phyloP scores from a whole-genome alignment of 2,113 vertebrate species.

The Uria aalge region DNA sequence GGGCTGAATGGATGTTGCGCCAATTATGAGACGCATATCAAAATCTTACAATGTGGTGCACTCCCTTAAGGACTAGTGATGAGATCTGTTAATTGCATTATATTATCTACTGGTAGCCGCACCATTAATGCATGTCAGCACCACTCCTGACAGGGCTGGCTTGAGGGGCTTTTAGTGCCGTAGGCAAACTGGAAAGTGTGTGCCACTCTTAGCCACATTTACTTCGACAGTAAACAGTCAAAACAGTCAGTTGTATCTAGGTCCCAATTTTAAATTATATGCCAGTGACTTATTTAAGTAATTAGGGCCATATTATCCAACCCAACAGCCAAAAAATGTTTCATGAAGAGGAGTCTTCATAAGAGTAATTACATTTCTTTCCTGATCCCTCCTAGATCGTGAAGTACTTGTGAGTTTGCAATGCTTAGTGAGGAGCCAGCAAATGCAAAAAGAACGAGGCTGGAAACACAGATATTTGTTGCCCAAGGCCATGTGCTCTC shows the following conservation, averaged over 20 bases:
- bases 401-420: neutral
- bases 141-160: constrained; percentile 53
- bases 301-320: neutral
- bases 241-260: constrained; percentile 11
- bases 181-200: constrained; percentile 49
- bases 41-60: neutral
- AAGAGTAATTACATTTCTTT: neutral
- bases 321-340: neutral
- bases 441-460: neutral
- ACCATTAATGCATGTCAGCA: constrained; percentile 46
- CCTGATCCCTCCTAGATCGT: neutral
- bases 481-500: neutral
- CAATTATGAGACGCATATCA: neutral
- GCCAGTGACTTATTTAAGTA: neutral
- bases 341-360: neutral
- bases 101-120: constrained; percentile 26
- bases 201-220: neutral
- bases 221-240: constrained; percentile 36
- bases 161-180: constrained; percentile 42
- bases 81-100: constrained; percentile 53
- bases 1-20: neutral
- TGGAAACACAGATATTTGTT: neutral
- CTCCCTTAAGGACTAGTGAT: constrained; percentile 27
- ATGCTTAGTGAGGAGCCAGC: neutral
- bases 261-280: constrained; percentile 32